Evolutionary conservation across 2,113 vertebrate genomes (phyloP), one percentile per base, ranked within the genome.

Genomic region (Bujurquina vittata): DNA sequence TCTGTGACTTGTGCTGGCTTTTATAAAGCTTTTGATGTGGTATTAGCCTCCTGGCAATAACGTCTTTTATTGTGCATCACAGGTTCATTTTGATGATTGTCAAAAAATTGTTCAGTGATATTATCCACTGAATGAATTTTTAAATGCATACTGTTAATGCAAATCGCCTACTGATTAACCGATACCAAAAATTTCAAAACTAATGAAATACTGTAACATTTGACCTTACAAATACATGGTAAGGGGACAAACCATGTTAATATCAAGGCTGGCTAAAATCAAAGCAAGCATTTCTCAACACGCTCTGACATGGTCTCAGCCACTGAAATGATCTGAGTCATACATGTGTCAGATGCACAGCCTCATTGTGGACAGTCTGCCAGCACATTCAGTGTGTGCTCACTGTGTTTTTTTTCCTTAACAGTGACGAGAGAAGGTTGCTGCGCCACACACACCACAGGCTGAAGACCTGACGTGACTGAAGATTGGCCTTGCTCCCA

Each of bases 391-490:
- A 61, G 3, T 40, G 40, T n/a, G 26, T 62, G 52, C 67, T 54
- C 29, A 59, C 76, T 22, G 75, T 23, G 43, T 75, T 62, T 62
- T 43, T 29, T 33, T 58, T 67, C 61, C 20, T 37, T 31, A 67
- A 57, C 52, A 72, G 67, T 20, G 46, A 86, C 55, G 65, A 63
- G 72, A 73, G 37, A 59, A 62, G 65, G 63, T 89, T 10, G 10
- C 23, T 73, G 58, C 10, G 1, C 83, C 83, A 72, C 55, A 58
- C 49, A 49, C 74, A 61, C 35, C 22, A 56, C 35, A 33, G 23
- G 59, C 72, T 59, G 40, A 15, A 77, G 67, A 87, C 22, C 60
- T 76, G 67, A 72, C 57, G 26, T 67, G 37, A 78, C 74, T 84
- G 75, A 35, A n/a, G 56, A 65, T 5, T 22, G 33, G 59, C 60